Evolutionary conservation across 2,888 invertebrate species (phyloP).

Genomic region (Gastracanthus pulcherrimus): DNA sequence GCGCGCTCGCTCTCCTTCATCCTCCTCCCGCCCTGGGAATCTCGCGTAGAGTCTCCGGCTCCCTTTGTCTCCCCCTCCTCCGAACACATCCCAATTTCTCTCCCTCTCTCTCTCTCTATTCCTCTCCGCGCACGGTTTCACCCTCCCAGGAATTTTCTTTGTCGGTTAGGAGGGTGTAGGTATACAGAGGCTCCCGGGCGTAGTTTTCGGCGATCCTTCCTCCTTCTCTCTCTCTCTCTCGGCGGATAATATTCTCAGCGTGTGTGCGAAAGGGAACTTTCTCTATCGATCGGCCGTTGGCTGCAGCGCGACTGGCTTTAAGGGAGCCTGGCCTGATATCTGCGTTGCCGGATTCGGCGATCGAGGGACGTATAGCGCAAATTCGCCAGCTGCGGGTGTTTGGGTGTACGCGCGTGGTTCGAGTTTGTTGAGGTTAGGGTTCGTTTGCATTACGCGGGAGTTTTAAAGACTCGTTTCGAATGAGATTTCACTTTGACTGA

Average conservation of each 20-base stretch:
- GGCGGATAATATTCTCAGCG: constrained; percentile 49
- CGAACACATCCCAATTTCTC: constrained; percentile 27
- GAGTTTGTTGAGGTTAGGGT: background rate
- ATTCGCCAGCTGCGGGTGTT: background rate
- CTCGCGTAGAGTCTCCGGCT: background rate
- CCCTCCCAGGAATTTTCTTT: constrained; percentile 48
- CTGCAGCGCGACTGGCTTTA: background rate
- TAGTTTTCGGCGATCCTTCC: constrained; percentile 45
- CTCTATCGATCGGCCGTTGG: constrained; percentile 58
- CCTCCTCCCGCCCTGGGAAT: background rate
- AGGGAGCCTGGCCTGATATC: background rate
- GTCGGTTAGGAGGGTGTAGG: constrained; percentile 51
- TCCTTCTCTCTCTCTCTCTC: constrained; percentile 6
- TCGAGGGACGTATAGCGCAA: background rate
- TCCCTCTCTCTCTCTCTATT: background rate
- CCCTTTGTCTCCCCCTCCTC: background rate
- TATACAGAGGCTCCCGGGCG: too few relatives aligned
- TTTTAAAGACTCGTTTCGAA: too few relatives aligned
- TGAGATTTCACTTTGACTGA: too few relatives aligned
- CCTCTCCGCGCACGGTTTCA: constrained; percentile 14
- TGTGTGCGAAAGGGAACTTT: constrained; percentile 56
- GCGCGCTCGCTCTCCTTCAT: background rate
- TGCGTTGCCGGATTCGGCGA: background rate
- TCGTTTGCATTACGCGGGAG: too few relatives aligned
- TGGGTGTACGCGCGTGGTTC: background rate